Conservation (phyloP, 2,113 vertebrate genomes). For the Crotalus helleri region DNA sequence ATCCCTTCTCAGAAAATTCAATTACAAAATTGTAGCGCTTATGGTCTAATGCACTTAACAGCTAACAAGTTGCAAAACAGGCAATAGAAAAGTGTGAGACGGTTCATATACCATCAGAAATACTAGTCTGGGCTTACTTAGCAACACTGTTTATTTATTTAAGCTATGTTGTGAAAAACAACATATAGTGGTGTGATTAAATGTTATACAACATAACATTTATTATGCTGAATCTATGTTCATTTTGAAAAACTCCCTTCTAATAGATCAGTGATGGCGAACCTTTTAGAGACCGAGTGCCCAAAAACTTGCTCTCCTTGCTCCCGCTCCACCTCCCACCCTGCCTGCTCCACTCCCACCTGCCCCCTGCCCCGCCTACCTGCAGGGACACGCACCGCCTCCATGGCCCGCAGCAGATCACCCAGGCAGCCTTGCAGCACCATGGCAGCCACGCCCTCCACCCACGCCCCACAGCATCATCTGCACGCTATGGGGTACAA, state of each 20-base stretch:
- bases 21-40: slow-evolving; percentile 31
- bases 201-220: not conserved
- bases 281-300: no score
- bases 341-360: no score
- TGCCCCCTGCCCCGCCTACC: no score
- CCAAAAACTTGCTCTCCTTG: no score
- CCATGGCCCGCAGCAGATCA: no score
- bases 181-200: not conserved
- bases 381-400: no score
- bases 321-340: no score
- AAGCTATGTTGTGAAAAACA: not conserved
- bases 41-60: slow-evolving; percentile 32
- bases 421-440: no score
- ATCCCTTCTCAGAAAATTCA: slow-evolving; percentile 38
- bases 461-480: no score
- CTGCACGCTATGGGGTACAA: no score
- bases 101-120: not conserved
- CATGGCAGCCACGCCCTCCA: no score
- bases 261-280: no score
- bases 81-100: not conserved
- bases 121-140: not conserved
- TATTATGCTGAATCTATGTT: not conserved
- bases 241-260: not conserved
- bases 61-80: slow-evolving; percentile 20
- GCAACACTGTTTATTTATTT: slow-evolving; percentile 2